phyloP scores from a whole-genome alignment of 2,888 invertebrate genomes.

The Gari tellinella region DNA sequence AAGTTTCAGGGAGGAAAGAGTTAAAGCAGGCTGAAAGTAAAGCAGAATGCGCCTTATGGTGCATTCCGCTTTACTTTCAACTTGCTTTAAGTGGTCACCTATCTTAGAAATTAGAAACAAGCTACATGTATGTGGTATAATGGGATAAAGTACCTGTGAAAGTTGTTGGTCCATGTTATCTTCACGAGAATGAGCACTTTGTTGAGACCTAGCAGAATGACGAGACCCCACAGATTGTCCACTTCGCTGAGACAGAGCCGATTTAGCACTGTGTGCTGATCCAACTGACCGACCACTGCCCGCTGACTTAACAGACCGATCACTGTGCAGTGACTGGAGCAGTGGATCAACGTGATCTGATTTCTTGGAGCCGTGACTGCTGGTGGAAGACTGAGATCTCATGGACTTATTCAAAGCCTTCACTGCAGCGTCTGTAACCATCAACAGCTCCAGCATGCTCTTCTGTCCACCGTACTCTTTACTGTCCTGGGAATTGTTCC shows the following conservation, averaged over 20 bases:
- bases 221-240: slow-evolving; percentile 16
- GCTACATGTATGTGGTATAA: no score
- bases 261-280: slow-evolving; percentile 22
- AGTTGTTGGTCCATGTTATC: slow-evolving; percentile 8
- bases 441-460: slow-evolving; percentile 72
- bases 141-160: slow-evolving; percentile 21
- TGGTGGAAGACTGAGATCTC: slow-evolving; percentile 39
- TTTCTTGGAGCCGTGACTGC: slow-evolving; percentile 48
- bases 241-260: slow-evolving; percentile 19
- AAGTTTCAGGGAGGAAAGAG: no score
- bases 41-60: no score
- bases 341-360: slow-evolving; percentile 25
- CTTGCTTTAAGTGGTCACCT: no score
- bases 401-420: slow-evolving; percentile 71
- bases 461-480: slow-evolving; percentile 46
- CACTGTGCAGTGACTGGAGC: slow-evolving; percentile 26
- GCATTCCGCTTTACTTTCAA: no score
- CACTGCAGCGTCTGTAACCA: slow-evolving; percentile 76
- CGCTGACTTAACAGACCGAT: slow-evolving; percentile 30
- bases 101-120: no score
- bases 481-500: slow-evolving; percentile 49
- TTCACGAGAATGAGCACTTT: slow-evolving; percentile 16
- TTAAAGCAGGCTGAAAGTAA: no score
- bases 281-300: slow-evolving; percentile 28
- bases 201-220: slow-evolving; percentile 15